Conservation (phyloP, 2,113 vertebrate genomes). For the Delphinus delphis region DNA sequence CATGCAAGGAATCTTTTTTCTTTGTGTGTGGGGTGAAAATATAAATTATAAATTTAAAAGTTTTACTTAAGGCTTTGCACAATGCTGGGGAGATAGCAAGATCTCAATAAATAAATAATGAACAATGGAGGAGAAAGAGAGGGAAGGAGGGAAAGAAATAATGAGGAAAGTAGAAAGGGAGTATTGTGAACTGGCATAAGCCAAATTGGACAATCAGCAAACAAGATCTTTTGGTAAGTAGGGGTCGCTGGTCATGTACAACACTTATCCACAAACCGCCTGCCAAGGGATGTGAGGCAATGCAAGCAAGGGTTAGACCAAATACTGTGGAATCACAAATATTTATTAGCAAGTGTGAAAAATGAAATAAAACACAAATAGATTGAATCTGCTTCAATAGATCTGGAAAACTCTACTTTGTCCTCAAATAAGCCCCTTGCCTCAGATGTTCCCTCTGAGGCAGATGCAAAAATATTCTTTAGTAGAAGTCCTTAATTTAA, state of each 20-base stretch:
- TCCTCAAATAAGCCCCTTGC: background rate
- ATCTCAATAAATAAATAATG: background rate
- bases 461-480: background rate
- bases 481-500: no score
- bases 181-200: background rate
- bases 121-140: background rate
- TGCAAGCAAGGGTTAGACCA: background rate
- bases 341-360: background rate
- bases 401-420: background rate
- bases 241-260: background rate
- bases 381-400: background rate
- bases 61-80: background rate
- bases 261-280: background rate
- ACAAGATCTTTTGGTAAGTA: background rate
- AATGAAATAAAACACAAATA: background rate
- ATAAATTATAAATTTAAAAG: background rate
- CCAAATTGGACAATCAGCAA: background rate
- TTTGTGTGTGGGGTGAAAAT: background rate
- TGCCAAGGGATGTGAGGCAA: background rate
- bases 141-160: background rate
- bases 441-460: background rate
- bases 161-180: background rate
- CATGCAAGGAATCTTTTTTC: background rate
- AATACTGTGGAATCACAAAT: background rate
- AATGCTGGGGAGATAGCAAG: background rate